Evolutionary conservation across 1,140 invertebrate species (phyloP), one percentile per base, ranked within the genome.

Genomic region (Branchinecta lindahli): DNA sequence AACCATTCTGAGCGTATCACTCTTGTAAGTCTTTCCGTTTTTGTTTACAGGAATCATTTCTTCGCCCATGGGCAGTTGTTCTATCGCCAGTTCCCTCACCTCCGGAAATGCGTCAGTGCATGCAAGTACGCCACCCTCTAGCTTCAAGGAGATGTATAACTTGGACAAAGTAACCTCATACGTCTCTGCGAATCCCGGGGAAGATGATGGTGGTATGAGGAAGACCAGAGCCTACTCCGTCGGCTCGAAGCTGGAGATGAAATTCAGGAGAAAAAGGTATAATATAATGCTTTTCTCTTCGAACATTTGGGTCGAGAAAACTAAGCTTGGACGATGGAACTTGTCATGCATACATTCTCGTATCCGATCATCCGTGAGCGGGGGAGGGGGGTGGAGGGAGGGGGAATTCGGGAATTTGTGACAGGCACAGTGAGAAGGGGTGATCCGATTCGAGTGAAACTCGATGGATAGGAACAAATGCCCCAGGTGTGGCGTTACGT

Each of bases 171-270:
- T 86, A 2, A 80, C 80, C 12, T 84, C 85, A 8, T 87, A 83
- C 72, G 80, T 87, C 15, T 77, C 83, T 7, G 52, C 52, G 12
- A 12, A 61, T 61, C 82, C 83, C 0, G 80, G 81, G 0, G 85
- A 87, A 33, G 75, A 76, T 46, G 73, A 75, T 15, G 85, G 86
- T 20, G 69, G 76, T 68, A 80, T 82, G 74, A 81, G 88, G 70
- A 87, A 87, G 44, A 81, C 83, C 61, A 83, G 92, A 74, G 88
- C 91, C 4, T 94, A 94, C 77, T 93, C 91, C 44, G 88, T 94
- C 66, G 92, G 92, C 8, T 92, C 89, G 44, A 84, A 85, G 72
- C 84, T 86, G n/a, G 85, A 87, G 0, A 74, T 70, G 7, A 69
- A 72, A 15, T 61, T 72, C 2, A 21, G 66, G 66, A n/a, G 73